Base-by-base conservation (phyloP, 92 coral and sea anemone species). In the Epizoanthus ramosus region DNA sequence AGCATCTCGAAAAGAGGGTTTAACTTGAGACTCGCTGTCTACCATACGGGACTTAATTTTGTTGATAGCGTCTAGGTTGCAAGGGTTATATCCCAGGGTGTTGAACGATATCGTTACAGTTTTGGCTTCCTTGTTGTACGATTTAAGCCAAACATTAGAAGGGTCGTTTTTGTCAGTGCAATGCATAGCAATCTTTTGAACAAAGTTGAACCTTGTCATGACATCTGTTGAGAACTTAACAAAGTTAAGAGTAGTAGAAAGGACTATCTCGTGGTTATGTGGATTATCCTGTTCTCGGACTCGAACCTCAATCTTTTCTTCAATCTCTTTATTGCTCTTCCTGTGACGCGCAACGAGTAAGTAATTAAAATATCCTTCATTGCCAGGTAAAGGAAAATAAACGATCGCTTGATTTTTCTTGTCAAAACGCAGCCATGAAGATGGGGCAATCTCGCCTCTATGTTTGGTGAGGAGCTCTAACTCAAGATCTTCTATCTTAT, bases 341-440 rank as follows among this genome's bases (percentile, higher is more conserved):
- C 66, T 22, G 63, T 69, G 73, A 71, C 79, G 64, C 2, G 90
- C 91, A 41, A 60, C 33, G 54, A 93, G 74, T 3, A 71, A 67
- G 56, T 35, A 93, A 12, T 10, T 5, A 70, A 91, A 89, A 16
- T 0, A 47, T 1, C 92, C 93, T 21, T 52, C 88, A 59, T 93
- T 93, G 22, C 52, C 28, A 3, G 81, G 81, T 45, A 93, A 58
- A 25, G 98, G 98, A 24, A 89, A 92, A 41, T 90, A 89, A 13
- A 84, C 87, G 10, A 93, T 85, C 12, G 56, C 77, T 13, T 87
- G 86, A 17, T 25, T 69, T 19, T 25, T 63, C 0, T 72, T 25
- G 39, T 91, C 85, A 74, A 93, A 91, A 45, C 86, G 94, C 6
- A 93, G 15, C 98, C 98, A 93, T 9, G 97, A 92, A 3, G 73